Percentiles rank a stretch among this genome's conserved stretches.
Conservation (phyloP, 2,113 vertebrate genomes). For the Erpornis zantholeuca region DNA sequence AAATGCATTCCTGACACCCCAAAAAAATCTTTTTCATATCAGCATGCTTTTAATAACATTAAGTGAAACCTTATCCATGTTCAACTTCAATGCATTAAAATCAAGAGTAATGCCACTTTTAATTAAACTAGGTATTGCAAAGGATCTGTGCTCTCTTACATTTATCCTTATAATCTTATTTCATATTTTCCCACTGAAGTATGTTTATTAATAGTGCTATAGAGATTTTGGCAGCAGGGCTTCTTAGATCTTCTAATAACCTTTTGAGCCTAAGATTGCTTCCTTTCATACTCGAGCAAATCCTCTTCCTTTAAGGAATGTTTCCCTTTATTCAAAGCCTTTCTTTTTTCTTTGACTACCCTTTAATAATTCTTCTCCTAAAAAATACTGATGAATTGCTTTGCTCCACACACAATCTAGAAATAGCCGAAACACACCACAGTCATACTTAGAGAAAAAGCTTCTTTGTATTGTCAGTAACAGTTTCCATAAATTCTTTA, state of each 20-base stretch:
- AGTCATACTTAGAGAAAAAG: background rate
- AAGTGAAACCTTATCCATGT: background rate
- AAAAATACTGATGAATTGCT: background rate
- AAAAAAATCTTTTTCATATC: background rate
- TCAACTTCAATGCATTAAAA: background rate
- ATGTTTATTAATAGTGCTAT: background rate
- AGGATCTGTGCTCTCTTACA: background rate
- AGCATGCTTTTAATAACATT: constrained; percentile 9
- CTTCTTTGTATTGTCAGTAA: background rate
- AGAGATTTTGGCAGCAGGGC: background rate
- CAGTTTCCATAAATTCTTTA: background rate
- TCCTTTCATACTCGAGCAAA: constrained; percentile 37
- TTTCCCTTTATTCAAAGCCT: constrained; percentile 18
- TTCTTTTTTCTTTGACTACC: constrained; percentile 16
- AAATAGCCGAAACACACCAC: background rate
- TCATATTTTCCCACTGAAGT: constrained; percentile 7
- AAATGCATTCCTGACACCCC: background rate
- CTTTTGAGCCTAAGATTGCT: constrained; percentile 22
- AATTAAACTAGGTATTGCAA: constrained; percentile 38
- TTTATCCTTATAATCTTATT: constrained; percentile 21
- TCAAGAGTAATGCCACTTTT: background rate
- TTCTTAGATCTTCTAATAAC: constrained; percentile 44
- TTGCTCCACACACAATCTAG: background rate
- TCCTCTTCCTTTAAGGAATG: constrained; percentile 29
- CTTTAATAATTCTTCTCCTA: background rate